Percentiles rank a stretch among this genome's conserved stretches.
Evolutionary conservation across 53 echinoderm and acorn worm genomes (phyloP).

Genomic region (Hippasteria phrygiana): DNA sequence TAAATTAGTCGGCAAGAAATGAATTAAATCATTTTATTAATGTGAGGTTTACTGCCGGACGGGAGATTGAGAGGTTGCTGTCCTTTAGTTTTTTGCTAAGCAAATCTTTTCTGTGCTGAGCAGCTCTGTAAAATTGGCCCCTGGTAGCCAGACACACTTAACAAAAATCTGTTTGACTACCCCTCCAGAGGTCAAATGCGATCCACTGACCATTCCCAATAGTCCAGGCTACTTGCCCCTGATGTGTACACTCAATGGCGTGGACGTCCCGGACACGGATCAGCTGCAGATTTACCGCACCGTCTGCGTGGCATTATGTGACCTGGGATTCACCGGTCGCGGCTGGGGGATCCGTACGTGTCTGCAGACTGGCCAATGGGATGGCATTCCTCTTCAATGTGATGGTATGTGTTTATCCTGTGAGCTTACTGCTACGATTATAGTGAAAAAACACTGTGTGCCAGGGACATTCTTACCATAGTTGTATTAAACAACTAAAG

Average conservation of each 20-base stretch:
- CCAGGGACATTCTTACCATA: no score
- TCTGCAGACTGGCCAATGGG: slow-evolving; percentile 69
- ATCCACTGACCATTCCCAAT: slow-evolving; percentile 23
- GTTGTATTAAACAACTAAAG: no score
- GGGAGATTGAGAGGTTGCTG: no score
- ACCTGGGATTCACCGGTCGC: slow-evolving; percentile 69
- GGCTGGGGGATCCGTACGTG: slow-evolving; percentile 71
- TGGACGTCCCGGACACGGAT: slow-evolving; percentile 12
- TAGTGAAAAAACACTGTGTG: no score
- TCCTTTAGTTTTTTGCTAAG: no score
- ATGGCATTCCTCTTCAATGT: slow-evolving; percentile 75
- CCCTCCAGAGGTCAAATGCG: slow-evolving; percentile 61
- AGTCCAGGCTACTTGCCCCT: neutral
- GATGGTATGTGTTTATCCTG: slow-evolving; percentile 39
- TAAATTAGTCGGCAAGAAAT: no score
- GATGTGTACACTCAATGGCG: slow-evolving; percentile 14
- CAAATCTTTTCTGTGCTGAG: no score
- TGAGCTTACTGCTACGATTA: neutral
- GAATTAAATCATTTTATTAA: no score
- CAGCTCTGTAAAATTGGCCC: no score
- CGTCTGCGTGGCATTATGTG: slow-evolving; percentile 68
- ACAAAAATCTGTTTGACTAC: neutral
- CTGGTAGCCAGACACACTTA: neutral
- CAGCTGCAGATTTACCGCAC: slow-evolving; percentile 64
- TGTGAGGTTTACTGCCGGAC: no score